Evolutionary conservation across 2,888 invertebrate species (phyloP), one percentile per base, ranked within the genome.

Genomic region (Willowsia nigromaculata): DNA sequence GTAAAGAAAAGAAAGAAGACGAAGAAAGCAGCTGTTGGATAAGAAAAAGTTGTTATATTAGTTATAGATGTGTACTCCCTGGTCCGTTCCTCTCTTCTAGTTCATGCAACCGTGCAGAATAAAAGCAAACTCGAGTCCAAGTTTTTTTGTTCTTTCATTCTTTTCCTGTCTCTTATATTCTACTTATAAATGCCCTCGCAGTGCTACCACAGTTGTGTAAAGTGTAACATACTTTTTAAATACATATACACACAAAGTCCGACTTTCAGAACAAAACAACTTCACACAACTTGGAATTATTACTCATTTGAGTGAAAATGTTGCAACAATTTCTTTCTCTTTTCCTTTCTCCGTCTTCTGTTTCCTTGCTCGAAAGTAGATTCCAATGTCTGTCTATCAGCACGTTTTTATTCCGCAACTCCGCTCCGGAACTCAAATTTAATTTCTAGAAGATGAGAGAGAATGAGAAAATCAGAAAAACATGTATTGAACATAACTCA

Each of bases 21-120:
- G 22, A 65, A 86, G 86, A 86, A 86, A 86, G 86, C 86, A 86
- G 86, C 80, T 86, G 86, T 53, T 86, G 71, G 81, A 68, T 71
- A 56, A 86, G 86, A 71, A 81, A n/a, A 81, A 86, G 86, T 86
- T 33, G 30, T 40, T 53, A 53, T 62, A 53, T 68, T 65, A 74
- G 74, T 85, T 85, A 76, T 53, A 25, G 83, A 82, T 47, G 47
- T 62, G 27, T 15, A 27, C 47, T 43, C 27, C 74, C 1, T n/a
- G 22, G 43, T 47, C 74, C 47, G 74, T 74, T 22, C n/a, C n/a
- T 7, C 5, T 43, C 9, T 40, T 74, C 0, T 22, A 30, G 78
- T 33, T 40, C 40, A 56, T 47, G 68, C 6, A 43, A 2, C 22
- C 18, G 18, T 53, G 30, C 13, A 37, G 30, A 22, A 33, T 81